Evolutionary conservation across 2,113 vertebrate species (phyloP).

Genomic region (Halichoeres trimaculatus): DNA sequence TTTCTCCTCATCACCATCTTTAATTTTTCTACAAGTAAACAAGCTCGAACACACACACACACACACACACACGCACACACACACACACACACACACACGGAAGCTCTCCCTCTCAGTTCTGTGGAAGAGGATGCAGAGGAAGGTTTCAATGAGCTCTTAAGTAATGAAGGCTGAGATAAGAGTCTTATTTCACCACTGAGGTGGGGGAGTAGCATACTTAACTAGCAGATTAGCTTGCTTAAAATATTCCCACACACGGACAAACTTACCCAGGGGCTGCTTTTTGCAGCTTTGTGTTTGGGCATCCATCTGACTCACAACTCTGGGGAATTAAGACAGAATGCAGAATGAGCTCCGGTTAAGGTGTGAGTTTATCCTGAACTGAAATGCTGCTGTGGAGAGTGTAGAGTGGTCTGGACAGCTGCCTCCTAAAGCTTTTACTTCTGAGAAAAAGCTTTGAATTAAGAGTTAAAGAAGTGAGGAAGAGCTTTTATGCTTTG

Average conservation of each 20-base stretch:
- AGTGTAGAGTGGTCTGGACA: not conserved
- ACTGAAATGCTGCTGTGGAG: not conserved
- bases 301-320: not conserved
- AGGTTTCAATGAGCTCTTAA: slow-evolving; percentile 75
- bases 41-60: slow-evolving; percentile 18
- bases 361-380: not conserved
- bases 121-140: slow-evolving; percentile 50
- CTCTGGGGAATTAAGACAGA: slow-evolving; percentile 7
- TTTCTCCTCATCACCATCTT: not conserved
- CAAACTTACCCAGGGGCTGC: not conserved
- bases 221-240: slow-evolving; percentile 28
- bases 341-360: not conserved
- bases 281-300: not conserved
- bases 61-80: slow-evolving; percentile 2
- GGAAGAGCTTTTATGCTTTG: not conserved
- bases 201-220: not conserved
- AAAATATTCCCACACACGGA: slow-evolving; percentile 1
- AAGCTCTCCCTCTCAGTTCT: slow-evolving; percentile 7
- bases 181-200: slow-evolving; percentile 62
- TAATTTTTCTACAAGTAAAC: slow-evolving; percentile 30
- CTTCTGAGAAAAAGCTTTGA: slow-evolving; percentile 4
- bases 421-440: not conserved
- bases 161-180: slow-evolving; percentile 74
- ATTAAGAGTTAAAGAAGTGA: not conserved
- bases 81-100: slow-evolving; percentile 12